These are phyloP conservation scores for Drosophila seclusa DNA, from an alignment of 2,888 invertebrate species.

Conservation along the genomic window DNA sequence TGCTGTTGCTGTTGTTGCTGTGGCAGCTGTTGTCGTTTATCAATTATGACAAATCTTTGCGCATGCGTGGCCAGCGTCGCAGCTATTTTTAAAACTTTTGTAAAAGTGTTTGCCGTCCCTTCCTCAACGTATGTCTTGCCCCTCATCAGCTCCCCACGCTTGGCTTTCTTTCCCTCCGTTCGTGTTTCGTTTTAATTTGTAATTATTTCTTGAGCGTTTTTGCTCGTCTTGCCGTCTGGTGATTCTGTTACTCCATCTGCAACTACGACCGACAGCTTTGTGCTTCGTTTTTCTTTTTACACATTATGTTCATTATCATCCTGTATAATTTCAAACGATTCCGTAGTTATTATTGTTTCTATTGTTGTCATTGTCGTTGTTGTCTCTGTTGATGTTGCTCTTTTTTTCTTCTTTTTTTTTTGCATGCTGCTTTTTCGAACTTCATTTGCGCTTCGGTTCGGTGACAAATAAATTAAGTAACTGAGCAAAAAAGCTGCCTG, in stretches of 20 bases:
- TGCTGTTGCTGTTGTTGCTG: constrained; percentile 27
- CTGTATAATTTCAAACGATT: constrained; percentile 71
- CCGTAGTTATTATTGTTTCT: constrained; percentile 43
- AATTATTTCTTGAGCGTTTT: constrained; percentile 76
- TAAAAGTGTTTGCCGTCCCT: constrained; percentile 36
- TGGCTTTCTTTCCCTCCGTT: constrained; percentile 39
- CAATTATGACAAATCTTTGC: constrained; percentile 85
- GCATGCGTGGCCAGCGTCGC: constrained; percentile 81
- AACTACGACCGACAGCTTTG: constrained; percentile 1
- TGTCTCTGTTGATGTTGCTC: constrained; percentile 13
- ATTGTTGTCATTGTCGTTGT: constrained; percentile 24
- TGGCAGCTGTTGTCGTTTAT: constrained; percentile 75
- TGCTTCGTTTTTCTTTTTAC: constrained; percentile 14
- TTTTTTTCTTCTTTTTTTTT: constrained; percentile 16
- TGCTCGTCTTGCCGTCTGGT: constrained; percentile 33
- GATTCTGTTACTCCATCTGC: constrained; percentile 6
- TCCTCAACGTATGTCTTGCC: neutral
- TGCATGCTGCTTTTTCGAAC: constrained; percentile 71
- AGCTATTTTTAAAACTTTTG: constrained; percentile 69
- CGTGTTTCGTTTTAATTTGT: constrained; percentile 78
- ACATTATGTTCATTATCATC: constrained; percentile 50
- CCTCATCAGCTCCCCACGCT: neutral
- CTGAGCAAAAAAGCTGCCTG: constrained; percentile 50
- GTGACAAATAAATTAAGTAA: constrained; percentile 80
- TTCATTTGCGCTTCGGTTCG: constrained; percentile 79